Evolutionary conservation across 2,113 vertebrate genomes (phyloP).

Genomic region (Perca schrenkii): DNA sequence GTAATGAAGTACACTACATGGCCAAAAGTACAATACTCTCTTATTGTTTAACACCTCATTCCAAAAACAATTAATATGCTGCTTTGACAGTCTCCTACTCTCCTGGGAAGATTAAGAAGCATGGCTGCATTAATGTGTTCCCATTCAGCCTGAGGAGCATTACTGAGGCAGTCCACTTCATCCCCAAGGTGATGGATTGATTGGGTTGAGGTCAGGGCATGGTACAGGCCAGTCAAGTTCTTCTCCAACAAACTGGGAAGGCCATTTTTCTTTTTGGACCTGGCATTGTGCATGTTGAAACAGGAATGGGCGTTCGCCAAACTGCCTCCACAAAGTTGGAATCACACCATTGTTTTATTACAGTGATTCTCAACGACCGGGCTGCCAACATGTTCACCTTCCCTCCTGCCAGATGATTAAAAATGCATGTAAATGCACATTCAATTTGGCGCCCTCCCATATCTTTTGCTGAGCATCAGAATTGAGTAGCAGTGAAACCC

Average conservation of each 20-base stretch:
- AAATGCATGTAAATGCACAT: not conserved
- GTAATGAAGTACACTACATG: conserved; percentile 8
- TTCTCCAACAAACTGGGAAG: too few relatives aligned
- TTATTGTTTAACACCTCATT: not conserved
- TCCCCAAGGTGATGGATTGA: not conserved
- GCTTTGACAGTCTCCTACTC: not conserved
- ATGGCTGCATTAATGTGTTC: not conserved
- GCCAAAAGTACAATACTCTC: not conserved
- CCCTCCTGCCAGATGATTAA: not conserved
- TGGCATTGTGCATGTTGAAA: too few relatives aligned
- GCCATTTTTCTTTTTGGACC: too few relatives aligned
- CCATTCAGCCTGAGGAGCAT: not conserved
- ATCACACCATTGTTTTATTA: not conserved
- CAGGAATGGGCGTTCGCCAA: too few relatives aligned
- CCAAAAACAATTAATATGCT: not conserved
- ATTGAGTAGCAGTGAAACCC: not conserved
- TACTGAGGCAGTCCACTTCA: not conserved
- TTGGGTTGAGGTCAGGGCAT: not conserved
- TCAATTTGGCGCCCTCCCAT: not conserved
- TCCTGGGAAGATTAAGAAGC: not conserved
- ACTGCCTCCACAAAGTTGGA: too few relatives aligned
- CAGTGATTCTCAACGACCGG: not conserved
- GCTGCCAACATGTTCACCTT: not conserved
- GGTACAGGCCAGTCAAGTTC: not conserved
- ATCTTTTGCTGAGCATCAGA: not conserved